Conservation (phyloP, 2,888 invertebrate genomes). For the Amblyjoppa proteus region DNA sequence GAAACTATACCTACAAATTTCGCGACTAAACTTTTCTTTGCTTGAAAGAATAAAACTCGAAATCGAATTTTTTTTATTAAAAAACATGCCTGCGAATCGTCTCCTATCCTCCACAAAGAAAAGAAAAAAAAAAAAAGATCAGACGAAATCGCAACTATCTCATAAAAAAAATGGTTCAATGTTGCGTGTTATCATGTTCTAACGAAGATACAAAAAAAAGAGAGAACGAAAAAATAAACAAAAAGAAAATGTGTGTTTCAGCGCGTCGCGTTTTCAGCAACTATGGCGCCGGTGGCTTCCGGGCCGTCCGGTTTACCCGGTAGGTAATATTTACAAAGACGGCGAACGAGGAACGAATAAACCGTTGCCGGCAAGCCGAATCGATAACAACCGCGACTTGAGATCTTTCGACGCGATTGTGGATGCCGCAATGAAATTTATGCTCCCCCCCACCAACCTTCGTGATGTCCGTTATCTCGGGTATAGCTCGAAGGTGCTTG, state of each 20-base stretch:
- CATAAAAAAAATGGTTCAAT: constrained; percentile 26
- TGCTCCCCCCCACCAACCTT: not conserved
- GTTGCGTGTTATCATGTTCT: constrained; percentile 30
- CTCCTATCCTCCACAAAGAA: not conserved
- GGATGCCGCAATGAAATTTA: not conserved
- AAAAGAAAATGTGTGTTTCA: constrained; percentile 15
- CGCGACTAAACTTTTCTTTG: not conserved
- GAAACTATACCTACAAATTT: not conserved
- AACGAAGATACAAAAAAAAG: constrained; percentile 28
- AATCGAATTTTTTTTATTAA: constrained; percentile 28
- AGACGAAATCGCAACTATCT: not conserved
- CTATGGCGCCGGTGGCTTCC: not conserved
- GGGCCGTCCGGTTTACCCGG: not conserved
- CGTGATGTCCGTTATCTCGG: constrained; percentile 10
- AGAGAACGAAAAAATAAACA: constrained; percentile 24
- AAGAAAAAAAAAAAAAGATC: not conserved
- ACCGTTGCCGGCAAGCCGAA: not conserved
- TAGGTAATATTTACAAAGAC: not conserved
- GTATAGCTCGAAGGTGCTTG: not conserved
- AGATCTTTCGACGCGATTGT: not conserved
- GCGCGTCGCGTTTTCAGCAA: not conserved
- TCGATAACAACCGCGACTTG: constrained; percentile 12
- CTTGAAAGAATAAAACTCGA: not conserved
- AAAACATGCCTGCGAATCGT: not conserved
- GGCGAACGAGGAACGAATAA: not conserved